These are phyloP conservation scores for Thereuonema tuberculata DNA, from an alignment of 1,140 invertebrate genomes.

Conservation along the genomic window DNA sequence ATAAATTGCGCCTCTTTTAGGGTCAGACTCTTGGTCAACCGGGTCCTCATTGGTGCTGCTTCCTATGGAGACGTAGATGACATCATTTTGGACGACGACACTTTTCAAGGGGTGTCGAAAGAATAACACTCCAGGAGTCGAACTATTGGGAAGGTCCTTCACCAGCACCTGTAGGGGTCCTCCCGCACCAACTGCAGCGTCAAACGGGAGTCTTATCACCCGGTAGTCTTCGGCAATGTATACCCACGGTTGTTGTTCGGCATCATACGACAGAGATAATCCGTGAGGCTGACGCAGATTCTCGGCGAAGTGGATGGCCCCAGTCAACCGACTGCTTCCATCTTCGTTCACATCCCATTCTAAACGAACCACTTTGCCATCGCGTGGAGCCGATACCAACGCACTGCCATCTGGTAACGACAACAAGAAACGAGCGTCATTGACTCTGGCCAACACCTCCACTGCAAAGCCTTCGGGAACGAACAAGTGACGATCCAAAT, in stretches of 20 bases:
- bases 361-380: not conserved
- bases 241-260: not conserved
- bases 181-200: not conserved
- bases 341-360: not conserved
- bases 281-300: not conserved
- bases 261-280: not conserved
- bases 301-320: not conserved
- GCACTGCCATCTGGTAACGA: not conserved
- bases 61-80: not conserved
- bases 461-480: slow-evolving; percentile 1
- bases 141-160: not conserved
- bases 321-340: too few relatives aligned
- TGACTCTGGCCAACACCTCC: not conserved
- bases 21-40: not conserved
- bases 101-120: slow-evolving; percentile 1
- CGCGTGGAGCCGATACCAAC: not conserved
- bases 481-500: not conserved
- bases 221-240: not conserved
- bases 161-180: not conserved
- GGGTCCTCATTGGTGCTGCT: not conserved
- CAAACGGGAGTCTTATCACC: not conserved
- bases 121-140: too few relatives aligned
- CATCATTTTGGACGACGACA: not conserved
- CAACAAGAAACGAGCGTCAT: not conserved
- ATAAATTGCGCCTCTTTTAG: not conserved